A percentile compares a stretch with the other conserved stretches of the same genome.
phyloP scores from a whole-genome alignment of 2,797 vertebrate genomes.

The Darevskia mixta region DNA sequence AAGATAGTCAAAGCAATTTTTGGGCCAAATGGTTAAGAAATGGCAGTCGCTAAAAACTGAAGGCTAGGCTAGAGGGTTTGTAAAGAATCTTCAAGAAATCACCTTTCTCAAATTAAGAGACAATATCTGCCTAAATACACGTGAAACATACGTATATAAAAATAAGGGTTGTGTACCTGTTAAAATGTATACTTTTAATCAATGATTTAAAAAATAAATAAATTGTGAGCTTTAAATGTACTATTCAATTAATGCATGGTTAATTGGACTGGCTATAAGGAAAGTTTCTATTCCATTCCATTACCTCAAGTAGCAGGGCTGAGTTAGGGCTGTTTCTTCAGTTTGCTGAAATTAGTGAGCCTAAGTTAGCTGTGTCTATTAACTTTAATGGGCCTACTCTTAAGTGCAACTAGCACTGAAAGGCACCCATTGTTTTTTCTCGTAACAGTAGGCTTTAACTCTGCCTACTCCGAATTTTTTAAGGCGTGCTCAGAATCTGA shows the following conservation, averaged over 20 bases:
- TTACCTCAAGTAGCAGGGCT: not conserved
- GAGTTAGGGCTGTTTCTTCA: not conserved
- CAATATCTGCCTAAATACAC: not conserved
- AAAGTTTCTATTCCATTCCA: not conserved
- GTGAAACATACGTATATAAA: not conserved
- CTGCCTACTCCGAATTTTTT: constrained; percentile 38
- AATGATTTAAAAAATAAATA: too few relatives aligned
- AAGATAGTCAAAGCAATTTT: not conserved
- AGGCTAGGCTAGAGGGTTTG: not conserved
- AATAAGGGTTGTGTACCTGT: not conserved
- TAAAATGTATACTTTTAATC: not conserved
- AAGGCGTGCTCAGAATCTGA: not conserved
- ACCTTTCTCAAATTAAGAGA: not conserved
- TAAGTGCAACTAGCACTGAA: too few relatives aligned
- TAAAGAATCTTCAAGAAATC: not conserved
- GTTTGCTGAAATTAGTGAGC: not conserved
- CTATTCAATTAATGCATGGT: not conserved
- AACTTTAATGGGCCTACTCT: too few relatives aligned
- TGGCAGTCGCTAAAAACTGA: not conserved
- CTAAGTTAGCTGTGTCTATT: too few relatives aligned
- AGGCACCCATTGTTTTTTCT: not conserved
- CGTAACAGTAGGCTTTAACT: not conserved
- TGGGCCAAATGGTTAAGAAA: not conserved
- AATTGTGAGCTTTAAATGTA: not conserved
- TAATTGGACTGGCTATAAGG: not conserved